phyloP scores from a whole-genome alignment of 2,113 vertebrate species.

The Bujurquina vittata region DNA sequence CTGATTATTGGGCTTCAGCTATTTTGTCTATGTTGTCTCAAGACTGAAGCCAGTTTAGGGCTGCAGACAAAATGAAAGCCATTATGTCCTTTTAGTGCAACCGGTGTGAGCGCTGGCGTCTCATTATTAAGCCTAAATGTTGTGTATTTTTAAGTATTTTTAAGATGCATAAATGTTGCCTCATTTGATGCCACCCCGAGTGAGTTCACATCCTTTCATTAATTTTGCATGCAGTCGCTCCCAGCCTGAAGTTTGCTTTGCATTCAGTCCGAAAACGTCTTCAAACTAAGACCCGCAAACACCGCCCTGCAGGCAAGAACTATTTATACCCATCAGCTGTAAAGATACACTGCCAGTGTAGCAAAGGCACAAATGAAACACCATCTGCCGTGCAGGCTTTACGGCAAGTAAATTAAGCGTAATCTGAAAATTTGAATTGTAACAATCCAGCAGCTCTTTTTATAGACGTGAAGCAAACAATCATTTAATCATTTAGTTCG shows the following conservation, averaged over 20 bases:
- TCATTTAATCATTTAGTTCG: neutral
- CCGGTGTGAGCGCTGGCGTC: neutral
- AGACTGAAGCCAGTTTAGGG: neutral
- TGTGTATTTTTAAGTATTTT: neutral
- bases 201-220: constrained; percentile 4
- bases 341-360: neutral
- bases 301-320: too few species aligned
- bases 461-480: neutral
- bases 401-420: neutral
- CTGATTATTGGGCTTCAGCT: neutral
- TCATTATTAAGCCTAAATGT: neutral
- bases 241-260: neutral
- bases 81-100: neutral
- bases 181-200: neutral
- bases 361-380: neutral
- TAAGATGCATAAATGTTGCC: neutral
- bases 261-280: neutral
- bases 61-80: too few species aligned
- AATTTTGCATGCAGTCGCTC: neutral
- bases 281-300: neutral
- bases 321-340: too few species aligned
- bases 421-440: neutral
- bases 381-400: neutral
- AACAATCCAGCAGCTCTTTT: neutral
- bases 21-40: neutral